Evolutionary conservation across 53 echinoderm and acorn worm genomes (phyloP).

Genomic region (Crossaster papposus): DNA sequence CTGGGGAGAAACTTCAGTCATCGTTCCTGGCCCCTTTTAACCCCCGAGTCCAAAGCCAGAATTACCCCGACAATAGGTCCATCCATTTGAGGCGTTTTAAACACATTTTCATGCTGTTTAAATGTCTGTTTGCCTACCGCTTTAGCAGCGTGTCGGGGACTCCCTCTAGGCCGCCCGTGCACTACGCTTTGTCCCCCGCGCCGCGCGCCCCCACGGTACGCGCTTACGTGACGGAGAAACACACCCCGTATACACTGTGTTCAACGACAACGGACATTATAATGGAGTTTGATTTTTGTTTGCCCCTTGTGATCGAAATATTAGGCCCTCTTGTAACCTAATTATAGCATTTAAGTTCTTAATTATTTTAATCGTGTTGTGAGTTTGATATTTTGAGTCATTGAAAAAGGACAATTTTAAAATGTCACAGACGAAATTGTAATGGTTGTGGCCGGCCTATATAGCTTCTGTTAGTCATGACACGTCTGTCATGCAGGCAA

Average conservation of each 20-base stretch:
- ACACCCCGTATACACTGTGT: not conserved
- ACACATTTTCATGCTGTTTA: constrained; percentile 60
- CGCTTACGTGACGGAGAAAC: not conserved
- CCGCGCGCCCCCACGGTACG: too few relatives aligned
- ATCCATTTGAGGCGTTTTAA: constrained; percentile 40
- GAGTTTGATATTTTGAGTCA: too few relatives aligned
- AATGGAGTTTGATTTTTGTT: not conserved
- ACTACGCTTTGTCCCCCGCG: constrained; percentile 5
- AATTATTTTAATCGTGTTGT: too few relatives aligned
- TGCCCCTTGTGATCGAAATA: too few relatives aligned
- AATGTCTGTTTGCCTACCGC: constrained; percentile 41
- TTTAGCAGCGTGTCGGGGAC: constrained; percentile 14
- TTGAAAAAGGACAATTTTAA: too few relatives aligned
- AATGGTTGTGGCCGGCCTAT: not conserved
- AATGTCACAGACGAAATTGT: too few relatives aligned
- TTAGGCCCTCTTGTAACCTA: too few relatives aligned
- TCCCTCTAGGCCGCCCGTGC: constrained; percentile 23
- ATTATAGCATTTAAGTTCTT: too few relatives aligned
- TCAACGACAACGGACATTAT: not conserved
- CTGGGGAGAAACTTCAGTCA: not conserved
- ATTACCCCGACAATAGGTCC: constrained; percentile 16
- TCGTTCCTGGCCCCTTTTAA: not conserved
- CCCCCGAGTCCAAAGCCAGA: not conserved
- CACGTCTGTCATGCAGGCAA: not conserved
- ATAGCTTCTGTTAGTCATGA: not conserved